Evolutionary conservation across 2,888 invertebrate genomes (phyloP).

Genomic region (Deilephila elpenor): DNA sequence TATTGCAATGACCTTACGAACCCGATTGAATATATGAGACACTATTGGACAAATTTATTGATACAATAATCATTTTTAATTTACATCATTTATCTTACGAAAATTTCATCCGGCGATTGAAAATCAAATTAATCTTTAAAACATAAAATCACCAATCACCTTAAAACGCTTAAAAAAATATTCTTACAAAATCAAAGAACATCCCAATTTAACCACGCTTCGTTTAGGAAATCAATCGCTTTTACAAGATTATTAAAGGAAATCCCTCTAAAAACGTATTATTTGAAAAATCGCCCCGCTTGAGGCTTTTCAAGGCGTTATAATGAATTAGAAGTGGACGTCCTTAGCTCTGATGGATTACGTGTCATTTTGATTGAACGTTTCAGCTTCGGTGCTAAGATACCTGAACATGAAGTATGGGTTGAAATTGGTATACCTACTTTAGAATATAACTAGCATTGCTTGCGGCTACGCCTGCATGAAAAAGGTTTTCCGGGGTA

Average conservation of each 20-base stretch:
- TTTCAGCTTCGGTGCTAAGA: background rate
- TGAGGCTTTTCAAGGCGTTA: conserved; percentile 46
- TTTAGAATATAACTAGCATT: too few relatives aligned
- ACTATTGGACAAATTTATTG: too few relatives aligned
- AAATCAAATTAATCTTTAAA: background rate
- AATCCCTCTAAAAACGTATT: conserved; percentile 39
- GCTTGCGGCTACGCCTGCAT: too few relatives aligned
- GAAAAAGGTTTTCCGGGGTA: too few relatives aligned
- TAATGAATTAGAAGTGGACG: conserved; percentile 53
- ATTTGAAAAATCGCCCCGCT: conserved; percentile 54
- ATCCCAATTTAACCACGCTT: conserved; percentile 14
- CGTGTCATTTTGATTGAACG: conserved; percentile 54
- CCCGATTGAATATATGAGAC: too few relatives aligned
- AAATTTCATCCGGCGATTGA: background rate
- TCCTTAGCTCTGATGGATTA: conserved; percentile 51
- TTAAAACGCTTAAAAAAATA: background rate
- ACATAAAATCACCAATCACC: background rate
- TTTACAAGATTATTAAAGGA: conserved; percentile 27
- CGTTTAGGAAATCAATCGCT: background rate
- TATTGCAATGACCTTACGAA: too few relatives aligned
- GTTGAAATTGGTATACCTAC: background rate
- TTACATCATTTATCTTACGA: too few relatives aligned
- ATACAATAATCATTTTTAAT: too few relatives aligned
- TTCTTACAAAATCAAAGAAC: background rate
- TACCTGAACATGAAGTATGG: background rate